Evolutionary conservation across 1,140 invertebrate species (phyloP).

Genomic region (Metaphire vulgaris): DNA sequence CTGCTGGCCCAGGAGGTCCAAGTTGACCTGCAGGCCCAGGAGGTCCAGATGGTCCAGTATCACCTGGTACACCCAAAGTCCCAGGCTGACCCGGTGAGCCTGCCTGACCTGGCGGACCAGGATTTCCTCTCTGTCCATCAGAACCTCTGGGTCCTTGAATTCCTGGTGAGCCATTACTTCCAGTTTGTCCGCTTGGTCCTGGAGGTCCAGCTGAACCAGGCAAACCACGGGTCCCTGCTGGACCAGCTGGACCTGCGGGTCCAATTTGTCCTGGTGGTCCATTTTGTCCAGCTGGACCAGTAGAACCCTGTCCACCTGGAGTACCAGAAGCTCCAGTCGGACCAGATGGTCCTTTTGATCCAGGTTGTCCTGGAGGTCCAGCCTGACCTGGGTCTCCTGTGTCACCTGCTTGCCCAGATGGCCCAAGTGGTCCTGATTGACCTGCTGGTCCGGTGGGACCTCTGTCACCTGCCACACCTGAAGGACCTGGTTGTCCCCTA

Average conservation of each 20-base stretch:
- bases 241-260: conserved; percentile 22
- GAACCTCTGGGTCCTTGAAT: conserved; percentile 6
- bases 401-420: conserved; percentile 12
- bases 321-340: conserved; percentile 63
- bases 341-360: conserved; percentile 66
- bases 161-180: not conserved
- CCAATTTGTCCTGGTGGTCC: conserved; percentile 32
- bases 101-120: conserved; percentile 4
- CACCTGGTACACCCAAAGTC: not conserved
- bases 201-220: not conserved
- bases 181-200: not conserved
- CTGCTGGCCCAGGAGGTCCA: conserved; percentile 5
- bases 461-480: conserved; percentile 14
- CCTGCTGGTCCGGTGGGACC: conserved; percentile 23
- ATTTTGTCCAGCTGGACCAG: conserved; percentile 28
- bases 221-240: conserved; percentile 17
- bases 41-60: conserved; percentile 7
- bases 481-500: conserved; percentile 3
- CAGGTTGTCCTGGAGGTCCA: conserved; percentile 61
- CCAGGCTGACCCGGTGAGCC: conserved; percentile 10
- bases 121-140: not conserved
- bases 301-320: conserved; percentile 11
- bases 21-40: not conserved
- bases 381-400: conserved; percentile 4
- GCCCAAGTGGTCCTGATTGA: conserved; percentile 20